A percentile compares a stretch with the other conserved stretches of the same genome.
phyloP scores from a whole-genome alignment of 2,113 vertebrate species.

The Pelecanoides urinatrix region DNA sequence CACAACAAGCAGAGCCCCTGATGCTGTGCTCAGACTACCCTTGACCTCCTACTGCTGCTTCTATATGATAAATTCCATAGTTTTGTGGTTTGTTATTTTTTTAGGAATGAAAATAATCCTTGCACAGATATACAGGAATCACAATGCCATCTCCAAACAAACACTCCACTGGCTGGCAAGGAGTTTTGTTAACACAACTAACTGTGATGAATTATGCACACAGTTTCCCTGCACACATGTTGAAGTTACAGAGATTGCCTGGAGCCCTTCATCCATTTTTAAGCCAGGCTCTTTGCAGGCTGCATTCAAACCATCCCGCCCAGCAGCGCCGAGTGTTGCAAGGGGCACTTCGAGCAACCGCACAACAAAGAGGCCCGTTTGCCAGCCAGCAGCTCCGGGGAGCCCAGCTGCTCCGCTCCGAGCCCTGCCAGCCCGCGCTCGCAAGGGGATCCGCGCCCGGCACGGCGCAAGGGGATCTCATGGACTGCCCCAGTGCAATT shows the following conservation, averaged over 20 bases:
- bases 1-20: background rate
- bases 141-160: conserved; percentile 6
- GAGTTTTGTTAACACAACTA: background rate
- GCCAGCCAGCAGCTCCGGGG: background rate
- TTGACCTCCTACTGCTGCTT: background rate
- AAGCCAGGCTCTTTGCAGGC: background rate
- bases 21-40: background rate
- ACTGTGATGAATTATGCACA: background rate
- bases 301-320: background rate
- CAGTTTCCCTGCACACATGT: background rate
- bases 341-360: background rate
- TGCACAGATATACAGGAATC: background rate
- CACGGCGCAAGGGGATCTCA: background rate
- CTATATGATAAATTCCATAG: background rate
- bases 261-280: background rate
- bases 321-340: background rate
- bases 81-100: background rate
- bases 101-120: background rate
- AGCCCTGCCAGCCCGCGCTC: background rate
- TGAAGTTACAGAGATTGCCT: background rate
- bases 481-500: background rate
- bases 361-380: background rate
- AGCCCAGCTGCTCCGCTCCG: background rate
- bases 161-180: background rate
- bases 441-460: background rate